Evolutionary conservation across 1,140 invertebrate genomes (phyloP).

Genomic region (Paralvinella palmiformis): DNA sequence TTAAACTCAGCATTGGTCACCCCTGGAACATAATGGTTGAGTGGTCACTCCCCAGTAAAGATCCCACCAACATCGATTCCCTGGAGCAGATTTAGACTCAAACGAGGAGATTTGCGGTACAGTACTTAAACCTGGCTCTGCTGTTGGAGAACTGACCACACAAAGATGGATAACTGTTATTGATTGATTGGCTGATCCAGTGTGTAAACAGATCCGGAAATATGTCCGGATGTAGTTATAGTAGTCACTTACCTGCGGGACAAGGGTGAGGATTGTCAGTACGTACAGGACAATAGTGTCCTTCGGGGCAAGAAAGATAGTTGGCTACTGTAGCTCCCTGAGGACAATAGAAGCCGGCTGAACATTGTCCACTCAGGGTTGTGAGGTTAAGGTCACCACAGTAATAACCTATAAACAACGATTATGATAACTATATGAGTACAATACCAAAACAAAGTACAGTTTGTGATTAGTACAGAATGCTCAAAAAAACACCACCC

Average conservation of each 20-base stretch:
- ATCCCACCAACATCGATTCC: too few species aligned
- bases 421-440: constrained; percentile 25
- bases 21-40: too few species aligned
- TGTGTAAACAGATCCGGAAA: too few species aligned
- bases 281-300: constrained; percentile 41
- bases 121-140: too few species aligned
- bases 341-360: constrained; percentile 43
- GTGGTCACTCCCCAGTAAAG: too few species aligned
- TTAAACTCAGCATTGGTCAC: too few species aligned
- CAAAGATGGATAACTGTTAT: too few species aligned
- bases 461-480: neutral
- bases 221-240: neutral
- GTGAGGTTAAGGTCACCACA: constrained; percentile 33
- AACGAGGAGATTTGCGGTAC: too few species aligned
- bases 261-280: constrained; percentile 41
- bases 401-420: constrained; percentile 40
- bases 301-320: constrained; percentile 37
- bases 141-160: too few species aligned
- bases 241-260: constrained; percentile 30
- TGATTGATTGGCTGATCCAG: too few species aligned
- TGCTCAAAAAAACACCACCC: neutral
- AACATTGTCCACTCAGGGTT: constrained; percentile 36
- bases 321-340: constrained; percentile 35
- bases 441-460: neutral
- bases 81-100: too few species aligned